Evolutionary conservation across 1,140 invertebrate species (phyloP).

Genomic region (Drosophila gunungcola): DNA sequence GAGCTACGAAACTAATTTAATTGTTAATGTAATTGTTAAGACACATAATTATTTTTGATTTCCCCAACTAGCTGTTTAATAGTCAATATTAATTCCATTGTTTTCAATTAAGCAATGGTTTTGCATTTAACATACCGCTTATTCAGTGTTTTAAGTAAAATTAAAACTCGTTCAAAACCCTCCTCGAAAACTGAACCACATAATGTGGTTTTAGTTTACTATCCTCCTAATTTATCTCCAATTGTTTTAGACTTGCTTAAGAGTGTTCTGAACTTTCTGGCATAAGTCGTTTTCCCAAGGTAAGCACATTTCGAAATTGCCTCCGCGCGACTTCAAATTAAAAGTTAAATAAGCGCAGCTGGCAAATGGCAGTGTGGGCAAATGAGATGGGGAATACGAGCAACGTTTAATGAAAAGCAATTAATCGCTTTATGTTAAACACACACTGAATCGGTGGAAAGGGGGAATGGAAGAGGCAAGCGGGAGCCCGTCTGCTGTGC

Average conservation of each 20-base stretch:
- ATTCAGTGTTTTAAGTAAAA: too few relatives aligned
- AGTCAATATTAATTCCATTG: too few relatives aligned
- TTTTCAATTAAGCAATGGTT: too few relatives aligned
- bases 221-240: background rate
- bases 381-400: slow-evolving; percentile 2
- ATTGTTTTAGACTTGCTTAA: background rate
- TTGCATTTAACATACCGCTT: too few relatives aligned
- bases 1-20: too few relatives aligned
- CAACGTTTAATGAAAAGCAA: slow-evolving; percentile 76
- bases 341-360: slow-evolving; percentile 67
- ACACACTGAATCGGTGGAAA: slow-evolving; percentile 42
- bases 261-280: slow-evolving; percentile 8
- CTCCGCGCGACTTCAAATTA: slow-evolving; percentile 61
- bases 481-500: slow-evolving; percentile 49
- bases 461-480: background rate
- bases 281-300: slow-evolving; percentile 33
- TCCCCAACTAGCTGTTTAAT: too few relatives aligned
- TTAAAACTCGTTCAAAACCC: too few relatives aligned
- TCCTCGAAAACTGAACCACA: too few relatives aligned
- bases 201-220: background rate
- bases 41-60: too few relatives aligned
- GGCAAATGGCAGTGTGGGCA: slow-evolving; percentile 13
- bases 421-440: slow-evolving; percentile 80
- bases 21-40: too few relatives aligned
- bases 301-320: slow-evolving; percentile 49